Conservation (phyloP, 1,140 invertebrate genomes). For the Meloidogyne chitwoodi region DNA sequence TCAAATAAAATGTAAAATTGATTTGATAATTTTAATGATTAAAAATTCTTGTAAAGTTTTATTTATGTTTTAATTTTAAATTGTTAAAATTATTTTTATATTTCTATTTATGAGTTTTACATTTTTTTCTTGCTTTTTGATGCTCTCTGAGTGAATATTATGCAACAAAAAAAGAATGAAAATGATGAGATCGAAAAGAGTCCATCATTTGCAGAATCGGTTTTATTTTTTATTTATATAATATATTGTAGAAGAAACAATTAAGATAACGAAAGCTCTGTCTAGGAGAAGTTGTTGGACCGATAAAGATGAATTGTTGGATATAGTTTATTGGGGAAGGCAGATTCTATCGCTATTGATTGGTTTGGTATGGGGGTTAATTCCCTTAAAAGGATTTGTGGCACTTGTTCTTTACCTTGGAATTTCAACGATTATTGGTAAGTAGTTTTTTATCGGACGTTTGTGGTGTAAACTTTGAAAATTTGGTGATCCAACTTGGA, state of each 20-base stretch:
- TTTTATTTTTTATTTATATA: not conserved
- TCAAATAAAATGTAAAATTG: slow-evolving; percentile 17
- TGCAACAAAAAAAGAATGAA: not conserved
- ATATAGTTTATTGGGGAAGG: slow-evolving; percentile 56
- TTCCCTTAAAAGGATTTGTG: slow-evolving; percentile 50
- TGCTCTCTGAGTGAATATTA: not conserved
- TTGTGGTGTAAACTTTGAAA: too few relatives aligned
- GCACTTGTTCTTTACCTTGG: slow-evolving; percentile 49
- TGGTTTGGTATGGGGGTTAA: slow-evolving; percentile 49
- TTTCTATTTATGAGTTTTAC: not conserved
- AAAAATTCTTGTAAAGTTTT: not conserved
- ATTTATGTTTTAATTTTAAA: not conserved
- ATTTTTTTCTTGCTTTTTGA: not conserved
- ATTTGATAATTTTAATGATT: not conserved
- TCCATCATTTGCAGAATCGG: not conserved
- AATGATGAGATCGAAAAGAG: not conserved
- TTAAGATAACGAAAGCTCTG: slow-evolving; percentile 45
- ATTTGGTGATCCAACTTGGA: too few relatives aligned
- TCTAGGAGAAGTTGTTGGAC: slow-evolving; percentile 34
- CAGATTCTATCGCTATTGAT: slow-evolving; percentile 47
- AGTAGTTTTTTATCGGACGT: too few relatives aligned
- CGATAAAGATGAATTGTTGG: slow-evolving; percentile 56
- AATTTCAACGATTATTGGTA: slow-evolving; percentile 37
- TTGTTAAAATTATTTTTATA: not conserved
- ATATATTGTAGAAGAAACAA: not conserved